Base-by-base conservation (phyloP, 2,888 invertebrate species). In the Galerucella pusilla region DNA sequence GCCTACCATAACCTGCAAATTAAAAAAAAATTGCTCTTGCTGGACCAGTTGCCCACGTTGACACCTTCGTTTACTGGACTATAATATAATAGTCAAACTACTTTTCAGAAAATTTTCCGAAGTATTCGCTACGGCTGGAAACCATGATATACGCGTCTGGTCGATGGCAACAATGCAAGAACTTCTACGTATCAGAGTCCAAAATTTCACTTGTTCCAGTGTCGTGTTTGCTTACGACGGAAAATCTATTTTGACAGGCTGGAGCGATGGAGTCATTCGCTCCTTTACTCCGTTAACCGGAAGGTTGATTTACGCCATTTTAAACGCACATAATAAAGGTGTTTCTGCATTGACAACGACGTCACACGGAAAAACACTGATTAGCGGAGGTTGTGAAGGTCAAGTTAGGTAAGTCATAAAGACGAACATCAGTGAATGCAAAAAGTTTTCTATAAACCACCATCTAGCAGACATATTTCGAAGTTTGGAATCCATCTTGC, bases 311-410 rank as follows among this genome's bases (percentile, higher is more conserved):
- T 97, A 93, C 88, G 92, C 93, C 66, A 96, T 98, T 82, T 90
- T 93, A 80, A 94, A 96, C 88, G 96, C 97, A 1, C 97, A 98
- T 85, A 94, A 95, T 82, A 96, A 96, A 85, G 96, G 96, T 72
- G 94, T 95, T 0, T 96, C 97, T 0, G 95, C 97, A 0, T 87
- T 98, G 57, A 93, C 93, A 35, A 90, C 93, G 79, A 94, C 95
- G 0, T 90, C 89, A 3, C 91, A 93, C 81, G 94, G 94, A 1
- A 88, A 88, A 16, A 91, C 91, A 35, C 90, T 98, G 69, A 91
- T 97, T 65, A 96, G 95, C 65, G 97, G 97, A 1, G 97, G 97
- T 5, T 94, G 95, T 77, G 97, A 97, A 85, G 97, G 97, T n/a
- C 96, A 97, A 89, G 94, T 96, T 6, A 90, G 72, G 54, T 61